These are phyloP conservation scores for Ictidomys tridecemlineatus DNA, from an alignment of 2,113 vertebrate genomes.

Conservation along the genomic window DNA sequence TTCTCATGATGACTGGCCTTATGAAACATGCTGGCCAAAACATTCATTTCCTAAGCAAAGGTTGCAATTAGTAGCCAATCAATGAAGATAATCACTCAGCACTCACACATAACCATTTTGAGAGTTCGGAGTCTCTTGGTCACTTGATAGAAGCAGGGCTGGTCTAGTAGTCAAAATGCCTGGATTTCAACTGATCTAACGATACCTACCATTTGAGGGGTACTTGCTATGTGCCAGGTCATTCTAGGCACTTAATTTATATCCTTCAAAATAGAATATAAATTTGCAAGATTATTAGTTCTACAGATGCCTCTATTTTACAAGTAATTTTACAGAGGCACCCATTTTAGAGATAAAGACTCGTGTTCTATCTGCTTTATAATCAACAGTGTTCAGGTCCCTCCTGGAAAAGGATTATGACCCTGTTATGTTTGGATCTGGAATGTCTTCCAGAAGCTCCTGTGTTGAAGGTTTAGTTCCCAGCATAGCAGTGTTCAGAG, in stretches of 20 bases:
- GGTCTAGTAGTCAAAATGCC: neutral
- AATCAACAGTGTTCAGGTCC: neutral
- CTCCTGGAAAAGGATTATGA: neutral
- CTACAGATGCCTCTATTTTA: neutral
- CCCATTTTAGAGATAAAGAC: neutral
- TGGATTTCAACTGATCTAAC: neutral
- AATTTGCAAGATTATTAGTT: neutral
- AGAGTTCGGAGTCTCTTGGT: neutral
- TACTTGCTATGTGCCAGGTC: neutral
- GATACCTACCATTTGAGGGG: neutral
- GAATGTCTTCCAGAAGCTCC: neutral
- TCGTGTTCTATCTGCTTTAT: neutral
- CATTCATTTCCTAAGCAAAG: conserved; percentile 45
- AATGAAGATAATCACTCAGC: neutral
- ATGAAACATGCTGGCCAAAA: conserved; percentile 16
- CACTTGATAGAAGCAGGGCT: neutral
- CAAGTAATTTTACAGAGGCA: neutral
- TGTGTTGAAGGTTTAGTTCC: neutral
- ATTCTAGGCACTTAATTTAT: neutral
- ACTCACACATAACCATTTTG: neutral
- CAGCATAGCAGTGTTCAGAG: neutral
- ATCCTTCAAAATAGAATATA: neutral
- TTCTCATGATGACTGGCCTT: conserved; percentile 29
- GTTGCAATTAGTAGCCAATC: neutral
- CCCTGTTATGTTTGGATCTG: neutral